Evolutionary conservation across 2,797 vertebrate genomes (phyloP).

Genomic region (Jordanella pulchra): DNA sequence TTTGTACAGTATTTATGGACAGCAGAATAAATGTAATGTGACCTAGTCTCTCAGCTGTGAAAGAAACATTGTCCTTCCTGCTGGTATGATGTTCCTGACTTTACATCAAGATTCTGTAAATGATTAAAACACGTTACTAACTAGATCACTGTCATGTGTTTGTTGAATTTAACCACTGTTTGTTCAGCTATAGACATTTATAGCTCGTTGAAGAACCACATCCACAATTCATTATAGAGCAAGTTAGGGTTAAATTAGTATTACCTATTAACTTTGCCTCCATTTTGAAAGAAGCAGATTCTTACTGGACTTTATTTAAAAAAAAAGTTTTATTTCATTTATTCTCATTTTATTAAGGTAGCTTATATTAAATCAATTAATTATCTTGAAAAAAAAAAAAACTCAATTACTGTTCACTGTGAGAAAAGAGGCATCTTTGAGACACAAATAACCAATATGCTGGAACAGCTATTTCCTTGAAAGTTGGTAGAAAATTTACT

Average conservation of each 20-base stretch:
- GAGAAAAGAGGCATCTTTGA: neutral
- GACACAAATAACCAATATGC: neutral
- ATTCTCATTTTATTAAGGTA: neutral
- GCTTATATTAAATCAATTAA: neutral
- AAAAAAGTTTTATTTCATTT: no score
- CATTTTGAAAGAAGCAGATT: neutral
- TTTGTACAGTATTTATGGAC: constrained; percentile 74
- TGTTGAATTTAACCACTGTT: neutral
- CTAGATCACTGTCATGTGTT: neutral
- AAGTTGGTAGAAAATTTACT: neutral
- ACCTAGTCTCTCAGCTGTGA: constrained; percentile 23
- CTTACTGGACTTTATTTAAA: neutral
- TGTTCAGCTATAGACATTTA: neutral
- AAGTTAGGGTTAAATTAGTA: neutral
- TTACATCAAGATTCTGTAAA: constrained; percentile 26
- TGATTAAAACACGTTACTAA: constrained; percentile 49
- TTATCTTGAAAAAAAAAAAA: neutral
- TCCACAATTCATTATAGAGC: neutral
- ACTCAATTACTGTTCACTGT: neutral
- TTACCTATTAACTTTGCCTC: neutral
- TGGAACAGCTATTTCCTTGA: neutral
- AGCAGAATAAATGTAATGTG: constrained; percentile 48
- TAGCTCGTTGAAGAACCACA: neutral
- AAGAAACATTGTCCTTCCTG: constrained; percentile 6
- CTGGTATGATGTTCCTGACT: constrained; percentile 34